Evolutionary conservation across 2,797 vertebrate genomes (phyloP), one percentile per base, ranked within the genome.

Genomic region (Microctenopoma steveboyesi): DNA sequence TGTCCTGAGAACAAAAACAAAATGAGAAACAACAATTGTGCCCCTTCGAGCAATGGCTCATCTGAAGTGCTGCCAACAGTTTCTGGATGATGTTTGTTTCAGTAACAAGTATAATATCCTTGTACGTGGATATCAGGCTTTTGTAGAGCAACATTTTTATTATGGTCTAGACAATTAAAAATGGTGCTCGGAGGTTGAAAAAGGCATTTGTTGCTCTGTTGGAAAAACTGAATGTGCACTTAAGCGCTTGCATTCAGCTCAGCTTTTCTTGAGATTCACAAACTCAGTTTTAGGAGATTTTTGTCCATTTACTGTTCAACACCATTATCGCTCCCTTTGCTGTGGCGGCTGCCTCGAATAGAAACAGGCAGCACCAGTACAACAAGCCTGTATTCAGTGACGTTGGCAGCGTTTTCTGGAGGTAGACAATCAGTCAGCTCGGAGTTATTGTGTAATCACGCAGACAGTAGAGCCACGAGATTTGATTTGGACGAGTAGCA

Each of bases 371-470:
- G 77, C 66, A 33, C 76, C 80, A 60, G 60, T 80, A 72, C 81
- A 79, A 71, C 75, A 83, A 79, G 86, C 63, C 86, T 84, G 85
- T 15, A 82, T 89, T 92, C 82, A 85, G 47, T 53, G 45, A 37
- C 65, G 33, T 76, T 85, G 85, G 84, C 88, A 82, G 84, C 70
- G 9, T 75, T 84, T 79, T 76, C 82, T 70, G 72, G 74, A 82
- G 87, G 85, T 80, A 84, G 81, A 84, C 79, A 88, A 84, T 91
- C 84, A 75, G 68, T 84, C 85, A 62, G 82, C 66, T 69, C 74
- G 14, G 74, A 81, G 80, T 88, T 91, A 90, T 91, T 92, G 88
- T 92, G 87, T 86, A 87, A 88, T 90, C 87, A 79, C 35, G 79
- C 84, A 49, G 84, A 85, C 89, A 89, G 82, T 83, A 69, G 82